Percentiles rank a stretch among this genome's conserved stretches.
These are phyloP conservation scores for Sphinx pinastri DNA, from an alignment of 2,888 invertebrate genomes.

Conservation along the genomic window DNA sequence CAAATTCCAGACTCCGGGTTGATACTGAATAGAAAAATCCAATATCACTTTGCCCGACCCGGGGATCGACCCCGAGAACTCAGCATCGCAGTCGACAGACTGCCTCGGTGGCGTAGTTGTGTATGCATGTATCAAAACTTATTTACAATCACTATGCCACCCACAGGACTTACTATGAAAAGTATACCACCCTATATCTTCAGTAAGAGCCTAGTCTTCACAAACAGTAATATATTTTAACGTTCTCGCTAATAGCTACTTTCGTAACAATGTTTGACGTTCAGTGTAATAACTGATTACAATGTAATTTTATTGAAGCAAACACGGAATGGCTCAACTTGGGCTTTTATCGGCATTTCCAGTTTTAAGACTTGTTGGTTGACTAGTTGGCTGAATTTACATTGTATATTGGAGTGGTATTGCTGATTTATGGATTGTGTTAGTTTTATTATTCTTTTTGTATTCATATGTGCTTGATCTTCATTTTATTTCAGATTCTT, in stretches of 20 bases:
- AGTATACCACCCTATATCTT: no score
- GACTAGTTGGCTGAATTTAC: slow-evolving; percentile 7
- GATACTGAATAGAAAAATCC: no score
- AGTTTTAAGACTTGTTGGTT: slow-evolving; percentile 18
- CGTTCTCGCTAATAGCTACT: slow-evolving; percentile 30
- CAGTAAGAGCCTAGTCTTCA: not conserved
- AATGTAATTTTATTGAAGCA: slow-evolving; percentile 21
- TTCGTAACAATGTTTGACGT: slow-evolving; percentile 24
- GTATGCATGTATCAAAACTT: no score
- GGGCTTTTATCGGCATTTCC: slow-evolving; percentile 14
- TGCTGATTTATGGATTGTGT: not conserved
- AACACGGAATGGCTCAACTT: slow-evolving; percentile 16
- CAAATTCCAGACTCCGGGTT: no score
- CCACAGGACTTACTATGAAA: no score
- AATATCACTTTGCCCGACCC: no score
- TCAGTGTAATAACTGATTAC: slow-evolving; percentile 26
- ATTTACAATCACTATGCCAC: no score
- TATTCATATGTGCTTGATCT: not conserved
- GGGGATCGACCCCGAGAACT: no score
- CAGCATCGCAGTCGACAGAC: no score
- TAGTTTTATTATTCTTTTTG: not conserved
- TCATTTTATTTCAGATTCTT: no score
- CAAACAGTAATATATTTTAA: slow-evolving; percentile 26
- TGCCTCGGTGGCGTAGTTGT: no score
- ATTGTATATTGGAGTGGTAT: not conserved